Conservation (phyloP, 2,888 invertebrate genomes). For the Bombyx huttoni region DNA sequence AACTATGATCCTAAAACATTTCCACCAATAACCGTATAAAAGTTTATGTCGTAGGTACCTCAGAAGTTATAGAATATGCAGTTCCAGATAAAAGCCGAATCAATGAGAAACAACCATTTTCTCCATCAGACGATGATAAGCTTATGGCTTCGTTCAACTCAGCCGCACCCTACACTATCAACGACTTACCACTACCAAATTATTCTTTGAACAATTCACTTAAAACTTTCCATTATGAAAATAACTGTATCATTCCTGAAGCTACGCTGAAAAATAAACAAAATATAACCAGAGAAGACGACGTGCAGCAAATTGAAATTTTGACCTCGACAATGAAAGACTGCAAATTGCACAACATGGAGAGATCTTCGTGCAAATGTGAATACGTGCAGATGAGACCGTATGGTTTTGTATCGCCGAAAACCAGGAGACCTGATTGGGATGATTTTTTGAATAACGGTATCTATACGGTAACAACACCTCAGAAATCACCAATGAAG, state of each 20-base stretch:
- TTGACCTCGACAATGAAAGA: constrained; percentile 60
- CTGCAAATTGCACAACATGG: constrained; percentile 58
- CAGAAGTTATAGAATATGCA: constrained; percentile 65
- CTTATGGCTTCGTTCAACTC: constrained; percentile 57
- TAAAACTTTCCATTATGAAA: constrained; percentile 64
- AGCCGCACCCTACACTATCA: constrained; percentile 45
- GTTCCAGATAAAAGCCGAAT: constrained; percentile 64
- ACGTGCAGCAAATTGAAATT: constrained; percentile 61
- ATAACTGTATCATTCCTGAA: constrained; percentile 61
- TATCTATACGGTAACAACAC: constrained; percentile 58
- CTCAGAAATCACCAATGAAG: constrained; percentile 56
- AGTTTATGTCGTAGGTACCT: constrained; percentile 44
- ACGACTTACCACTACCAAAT: constrained; percentile 71
- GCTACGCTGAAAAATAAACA: constrained; percentile 57
- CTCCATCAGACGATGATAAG: constrained; percentile 66
- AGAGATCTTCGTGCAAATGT: constrained; percentile 55
- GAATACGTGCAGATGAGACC: constrained; percentile 63
- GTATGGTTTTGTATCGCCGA: constrained; percentile 55
- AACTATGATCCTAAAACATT: constrained; percentile 1
- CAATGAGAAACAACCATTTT: constrained; percentile 60
- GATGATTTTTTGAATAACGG: constrained; percentile 59
- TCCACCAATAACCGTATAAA: constrained; percentile 5
- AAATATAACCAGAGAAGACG: constrained; percentile 55
- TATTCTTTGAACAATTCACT: constrained; percentile 73
- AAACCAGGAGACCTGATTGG: constrained; percentile 50